Conservation (phyloP, 2,888 invertebrate genomes). For the Gnatocerus cornutus region DNA sequence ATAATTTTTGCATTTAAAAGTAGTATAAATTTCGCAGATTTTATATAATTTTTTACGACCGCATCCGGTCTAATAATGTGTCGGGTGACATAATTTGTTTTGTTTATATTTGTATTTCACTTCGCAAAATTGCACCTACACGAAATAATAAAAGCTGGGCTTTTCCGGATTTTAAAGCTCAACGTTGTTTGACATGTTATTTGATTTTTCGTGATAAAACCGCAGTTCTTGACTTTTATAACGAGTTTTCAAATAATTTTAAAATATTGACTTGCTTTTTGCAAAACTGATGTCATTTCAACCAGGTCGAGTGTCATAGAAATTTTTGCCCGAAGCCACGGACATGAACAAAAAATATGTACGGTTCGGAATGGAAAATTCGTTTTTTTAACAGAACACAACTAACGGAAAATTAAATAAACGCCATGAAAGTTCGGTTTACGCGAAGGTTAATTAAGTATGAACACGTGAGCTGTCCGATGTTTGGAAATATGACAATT, state of each 20-base stretch:
- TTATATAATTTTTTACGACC: slow-evolving; percentile 27
- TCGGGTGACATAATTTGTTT: slow-evolving; percentile 28
- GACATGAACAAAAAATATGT: neutral
- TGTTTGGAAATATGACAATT: no score
- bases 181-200: slow-evolving; percentile 16
- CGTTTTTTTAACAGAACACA: no score
- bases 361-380: no score
- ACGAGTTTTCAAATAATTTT: slow-evolving; percentile 10
- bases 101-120: slow-evolving; percentile 34
- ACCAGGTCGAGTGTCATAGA: slow-evolving; percentile 1
- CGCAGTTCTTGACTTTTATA: slow-evolving; percentile 5
- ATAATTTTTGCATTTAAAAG: slow-evolving; percentile 26
- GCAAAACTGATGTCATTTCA: slow-evolving; percentile 5
- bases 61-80: slow-evolving; percentile 34
- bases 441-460: no score
- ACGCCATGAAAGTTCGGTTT: no score
- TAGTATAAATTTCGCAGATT: slow-evolving; percentile 24
- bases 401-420: no score
- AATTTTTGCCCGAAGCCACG: neutral
- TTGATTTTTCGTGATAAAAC: slow-evolving; percentile 23
- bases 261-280: slow-evolving; percentile 7
- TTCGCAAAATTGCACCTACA: slow-evolving; percentile 32
- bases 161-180: slow-evolving; percentile 15
- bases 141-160: slow-evolving; percentile 19
- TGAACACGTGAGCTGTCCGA: no score